A percentile compares a stretch with the other conserved stretches of the same genome.
These are phyloP conservation scores for Anticlea derivata DNA, from an alignment of 2,888 invertebrate species.

Conservation along the genomic window DNA sequence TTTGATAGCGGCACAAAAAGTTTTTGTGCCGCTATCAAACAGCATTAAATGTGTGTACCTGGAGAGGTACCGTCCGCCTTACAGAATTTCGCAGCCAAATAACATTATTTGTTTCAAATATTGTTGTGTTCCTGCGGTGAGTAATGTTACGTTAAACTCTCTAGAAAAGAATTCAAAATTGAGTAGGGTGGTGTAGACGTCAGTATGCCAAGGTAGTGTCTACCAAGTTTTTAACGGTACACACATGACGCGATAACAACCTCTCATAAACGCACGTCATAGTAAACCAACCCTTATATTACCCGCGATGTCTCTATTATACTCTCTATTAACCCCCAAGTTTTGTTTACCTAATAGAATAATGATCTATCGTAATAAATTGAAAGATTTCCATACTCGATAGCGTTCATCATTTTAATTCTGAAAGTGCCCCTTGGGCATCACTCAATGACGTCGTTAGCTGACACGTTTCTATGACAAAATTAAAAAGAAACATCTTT, in stretches of 20 bases:
- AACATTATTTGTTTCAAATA: no score
- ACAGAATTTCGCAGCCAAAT: no score
- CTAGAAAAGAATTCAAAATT: no score
- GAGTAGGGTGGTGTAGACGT: no score
- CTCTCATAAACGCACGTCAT: constrained; percentile 37
- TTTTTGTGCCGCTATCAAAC: no score
- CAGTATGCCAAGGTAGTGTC: no score
- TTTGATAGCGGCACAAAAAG: no score
- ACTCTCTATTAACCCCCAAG: constrained; percentile 64
- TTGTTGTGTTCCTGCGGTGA: no score
- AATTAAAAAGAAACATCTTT: constrained; percentile 1
- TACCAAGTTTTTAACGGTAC: no score
- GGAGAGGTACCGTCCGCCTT: no score
- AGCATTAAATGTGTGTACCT: no score
- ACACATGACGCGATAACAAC: constrained; percentile 30
- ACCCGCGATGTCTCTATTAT: constrained; percentile 67
- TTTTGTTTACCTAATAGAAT: constrained; percentile 82
- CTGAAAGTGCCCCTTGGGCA: constrained; percentile 72
- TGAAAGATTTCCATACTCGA: constrained; percentile 82
- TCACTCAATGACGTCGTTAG: constrained; percentile 72
- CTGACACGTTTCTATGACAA: constrained; percentile 48
- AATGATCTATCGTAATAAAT: constrained; percentile 82
- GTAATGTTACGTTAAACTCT: no score
- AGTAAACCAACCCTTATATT: constrained; percentile 54
- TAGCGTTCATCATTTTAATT: constrained; percentile 82